phyloP scores from a whole-genome alignment of 2,797 vertebrate species.

The Gephyroberyx darwinii region DNA sequence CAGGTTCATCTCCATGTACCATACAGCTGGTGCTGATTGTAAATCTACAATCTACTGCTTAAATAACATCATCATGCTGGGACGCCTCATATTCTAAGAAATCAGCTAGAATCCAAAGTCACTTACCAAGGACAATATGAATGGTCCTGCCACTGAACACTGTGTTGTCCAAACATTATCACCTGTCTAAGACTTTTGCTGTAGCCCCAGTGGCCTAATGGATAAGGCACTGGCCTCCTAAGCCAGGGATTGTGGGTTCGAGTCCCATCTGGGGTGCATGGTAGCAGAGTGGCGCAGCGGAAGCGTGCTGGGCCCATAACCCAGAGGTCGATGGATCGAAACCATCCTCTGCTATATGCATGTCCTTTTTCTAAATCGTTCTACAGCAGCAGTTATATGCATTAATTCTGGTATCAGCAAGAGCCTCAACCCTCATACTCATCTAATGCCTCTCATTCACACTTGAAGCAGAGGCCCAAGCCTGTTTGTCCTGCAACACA shows the following conservation, averaged over 20 bases:
- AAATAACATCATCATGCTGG: neutral
- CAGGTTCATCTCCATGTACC: neutral
- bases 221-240: conserved; percentile 79
- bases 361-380: no score
- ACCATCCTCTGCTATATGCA: neutral
- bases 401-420: no score
- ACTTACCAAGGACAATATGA: no score
- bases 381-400: no score
- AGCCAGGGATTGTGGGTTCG: conserved; percentile 81
- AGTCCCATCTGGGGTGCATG: conserved; percentile 73
- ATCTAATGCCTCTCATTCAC: neutral
- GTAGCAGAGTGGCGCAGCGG: conserved; percentile 13
- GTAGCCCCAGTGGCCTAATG: conserved; percentile 77
- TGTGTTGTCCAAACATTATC: no score
- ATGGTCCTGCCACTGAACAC: no score
- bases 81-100: neutral
- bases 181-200: no score
- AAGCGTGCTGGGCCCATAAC: conserved; percentile 20
- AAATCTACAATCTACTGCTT: neutral
- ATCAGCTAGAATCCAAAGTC: no score
- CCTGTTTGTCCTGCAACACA: neutral
- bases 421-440: neutral
- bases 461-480: conserved; percentile 5
- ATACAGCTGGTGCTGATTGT: neutral
- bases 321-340: conserved; percentile 21